phyloP scores from a whole-genome alignment of 1,140 invertebrate species.

The Nasonia giraulti region DNA sequence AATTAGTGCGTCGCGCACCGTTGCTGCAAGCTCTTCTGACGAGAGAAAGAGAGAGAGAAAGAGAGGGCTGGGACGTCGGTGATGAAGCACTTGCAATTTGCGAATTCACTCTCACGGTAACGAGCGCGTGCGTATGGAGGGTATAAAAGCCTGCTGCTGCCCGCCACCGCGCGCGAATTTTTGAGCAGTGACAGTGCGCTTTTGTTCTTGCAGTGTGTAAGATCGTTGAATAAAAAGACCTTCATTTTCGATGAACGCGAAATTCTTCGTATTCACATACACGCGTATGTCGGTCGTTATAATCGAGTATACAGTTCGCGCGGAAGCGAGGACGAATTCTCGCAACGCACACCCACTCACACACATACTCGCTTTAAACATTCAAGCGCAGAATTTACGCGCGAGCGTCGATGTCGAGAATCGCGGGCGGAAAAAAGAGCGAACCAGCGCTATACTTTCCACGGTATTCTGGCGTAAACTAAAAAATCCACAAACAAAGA shows the following conservation, averaged over 20 bases:
- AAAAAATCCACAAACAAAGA: slow-evolving; percentile 7
- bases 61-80: background rate
- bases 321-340: background rate
- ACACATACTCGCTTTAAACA: background rate
- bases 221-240: too few relatives aligned
- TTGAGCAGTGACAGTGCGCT: too few relatives aligned
- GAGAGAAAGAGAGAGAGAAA: background rate
- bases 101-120: slow-evolving; percentile 24
- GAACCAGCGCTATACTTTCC: too few relatives aligned
- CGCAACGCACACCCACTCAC: background rate
- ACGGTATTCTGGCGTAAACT: background rate
- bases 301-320: too few relatives aligned
- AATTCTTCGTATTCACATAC: too few relatives aligned
- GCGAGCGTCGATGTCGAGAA: background rate
- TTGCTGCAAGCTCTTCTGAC: background rate
- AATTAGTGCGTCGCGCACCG: slow-evolving; percentile 19
- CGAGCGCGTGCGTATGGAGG: too few relatives aligned
- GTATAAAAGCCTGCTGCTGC: too few relatives aligned
- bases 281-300: too few relatives aligned
- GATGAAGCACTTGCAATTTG: slow-evolving; percentile 2
- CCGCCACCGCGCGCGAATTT: too few relatives aligned
- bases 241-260: too few relatives aligned
- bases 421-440: background rate
- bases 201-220: too few relatives aligned
- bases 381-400: background rate